Base-by-base conservation (phyloP, 2,797 vertebrate genomes). In the Ataeniobius toweri region DNA sequence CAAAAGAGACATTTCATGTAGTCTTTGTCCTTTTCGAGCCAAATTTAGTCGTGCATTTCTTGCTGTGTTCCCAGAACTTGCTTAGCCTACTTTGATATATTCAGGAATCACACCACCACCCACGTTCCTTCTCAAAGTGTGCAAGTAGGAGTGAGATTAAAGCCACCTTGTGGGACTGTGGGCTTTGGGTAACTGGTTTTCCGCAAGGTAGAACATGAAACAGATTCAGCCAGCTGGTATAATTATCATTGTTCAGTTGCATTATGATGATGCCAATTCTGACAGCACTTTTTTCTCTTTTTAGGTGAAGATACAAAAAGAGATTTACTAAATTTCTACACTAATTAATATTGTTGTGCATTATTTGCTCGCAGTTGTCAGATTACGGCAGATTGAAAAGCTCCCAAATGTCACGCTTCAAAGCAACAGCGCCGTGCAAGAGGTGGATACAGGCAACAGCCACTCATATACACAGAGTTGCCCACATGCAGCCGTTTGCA, bases 141-240 rank as follows among this genome's bases (percentile, higher is more conserved):
- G 82, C 31, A 65, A 74, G 85, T 85, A 85, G 85, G 88, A 79
- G 83, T 70, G 68, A 85, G 85, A 90, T 86, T 82, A 86, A 89
- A 91, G 84, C 67, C 67, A 31, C 78, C 71, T 50, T 31, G 71
- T 78, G 77, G 73, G 63, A 76, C 70, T 36, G 67, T 67, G 73
- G 71, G 31, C 68, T 83, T 63, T 80, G 2, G 53, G 68, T 28
- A 71, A 75, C 58, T 58, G 77, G 67, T 82, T 46, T 69, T 59
- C 4, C 48, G 31, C 16, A 69, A 75, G 68, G 69, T 13, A 26
- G 46, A 44, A 56, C 39, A 70, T 51, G 28, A 28, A 71, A 80
- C 55, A 5, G 56, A 41, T 73, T 73, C n/a, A 39, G 31, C 67
- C 73, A 46, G 76, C 69, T 53, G 65, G 74, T 8, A 26, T 48